A percentile compares a stretch with the other conserved stretches of the same genome.
Conservation (phyloP, 2,797 vertebrate genomes). For the Sciaenops ocellatus region DNA sequence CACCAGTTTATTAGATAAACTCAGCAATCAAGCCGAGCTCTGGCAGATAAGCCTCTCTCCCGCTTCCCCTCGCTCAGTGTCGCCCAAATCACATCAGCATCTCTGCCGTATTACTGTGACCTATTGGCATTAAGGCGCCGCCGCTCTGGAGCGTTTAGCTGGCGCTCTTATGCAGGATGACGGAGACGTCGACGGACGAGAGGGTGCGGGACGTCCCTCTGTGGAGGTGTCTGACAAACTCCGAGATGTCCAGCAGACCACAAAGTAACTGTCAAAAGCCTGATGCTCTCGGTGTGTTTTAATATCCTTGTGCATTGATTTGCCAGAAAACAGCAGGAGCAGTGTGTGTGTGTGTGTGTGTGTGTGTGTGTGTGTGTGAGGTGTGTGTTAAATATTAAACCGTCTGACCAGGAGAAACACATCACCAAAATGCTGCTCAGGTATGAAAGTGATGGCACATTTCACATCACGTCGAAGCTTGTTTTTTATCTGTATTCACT, state of each 20-base stretch:
- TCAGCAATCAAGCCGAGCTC: slow-evolving; percentile 47
- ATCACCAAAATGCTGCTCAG: slow-evolving; percentile 39
- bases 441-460: slow-evolving; percentile 20
- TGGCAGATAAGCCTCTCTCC: slow-evolving; percentile 48
- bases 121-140: slow-evolving; percentile 21
- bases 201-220: neutral
- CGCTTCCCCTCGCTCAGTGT: slow-evolving; percentile 22
- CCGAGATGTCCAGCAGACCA: slow-evolving; percentile 13
- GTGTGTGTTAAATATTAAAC: slow-evolving; percentile 7
- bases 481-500: neutral
- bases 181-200: slow-evolving; percentile 8
- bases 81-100: slow-evolving; percentile 53
- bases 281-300: neutral
- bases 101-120: slow-evolving; percentile 36
- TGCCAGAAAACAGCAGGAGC: neutral
- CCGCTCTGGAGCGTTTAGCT: slow-evolving; percentile 12
- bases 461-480: neutral
- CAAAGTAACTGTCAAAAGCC: neutral
- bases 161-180: slow-evolving; percentile 5
- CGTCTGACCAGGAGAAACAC: slow-evolving; percentile 14
- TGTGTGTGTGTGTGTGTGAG: neutral
- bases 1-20: slow-evolving; percentile 64
- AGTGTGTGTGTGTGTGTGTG: neutral
- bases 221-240: neutral
- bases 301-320: neutral